Conservation (phyloP, 2,113 vertebrate species). For the Hyaena hyaena region DNA sequence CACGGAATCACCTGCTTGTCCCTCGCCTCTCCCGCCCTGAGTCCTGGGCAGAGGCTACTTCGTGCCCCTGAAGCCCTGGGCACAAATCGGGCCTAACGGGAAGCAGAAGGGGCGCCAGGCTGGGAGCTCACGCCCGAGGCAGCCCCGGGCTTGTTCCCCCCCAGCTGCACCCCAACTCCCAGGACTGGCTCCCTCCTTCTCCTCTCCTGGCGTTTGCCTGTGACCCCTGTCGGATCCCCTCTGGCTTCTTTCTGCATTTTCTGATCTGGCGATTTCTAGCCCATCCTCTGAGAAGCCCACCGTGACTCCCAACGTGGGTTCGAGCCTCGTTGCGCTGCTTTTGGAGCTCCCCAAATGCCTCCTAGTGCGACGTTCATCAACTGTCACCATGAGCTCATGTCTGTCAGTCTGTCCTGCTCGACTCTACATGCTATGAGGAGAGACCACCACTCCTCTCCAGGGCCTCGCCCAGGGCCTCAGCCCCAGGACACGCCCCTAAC, state of each 20-base stretch:
- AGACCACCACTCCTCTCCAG: neutral
- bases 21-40: neutral
- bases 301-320: neutral
- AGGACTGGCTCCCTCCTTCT: neutral
- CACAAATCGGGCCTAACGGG: neutral
- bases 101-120: neutral
- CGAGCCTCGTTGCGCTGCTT: neutral
- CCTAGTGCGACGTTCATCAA: fast-evolving
- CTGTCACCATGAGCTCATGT: neutral
- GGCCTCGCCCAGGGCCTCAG: neutral
- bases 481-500: neutral
- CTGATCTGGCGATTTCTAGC: neutral
- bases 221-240: neutral
- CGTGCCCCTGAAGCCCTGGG: too few species aligned
- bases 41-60: neutral
- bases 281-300: neutral
- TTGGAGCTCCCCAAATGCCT: neutral
- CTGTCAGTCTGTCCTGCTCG: neutral
- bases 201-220: neutral
- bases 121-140: neutral
- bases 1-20: neutral
- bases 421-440: neutral
- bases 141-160: neutral
- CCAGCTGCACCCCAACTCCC: fast-evolving
- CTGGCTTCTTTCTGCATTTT: neutral